A percentile compares a stretch with the other conserved stretches of the same genome.
phyloP scores from a whole-genome alignment of 2,888 invertebrate species.

The Lobophora halterata region DNA sequence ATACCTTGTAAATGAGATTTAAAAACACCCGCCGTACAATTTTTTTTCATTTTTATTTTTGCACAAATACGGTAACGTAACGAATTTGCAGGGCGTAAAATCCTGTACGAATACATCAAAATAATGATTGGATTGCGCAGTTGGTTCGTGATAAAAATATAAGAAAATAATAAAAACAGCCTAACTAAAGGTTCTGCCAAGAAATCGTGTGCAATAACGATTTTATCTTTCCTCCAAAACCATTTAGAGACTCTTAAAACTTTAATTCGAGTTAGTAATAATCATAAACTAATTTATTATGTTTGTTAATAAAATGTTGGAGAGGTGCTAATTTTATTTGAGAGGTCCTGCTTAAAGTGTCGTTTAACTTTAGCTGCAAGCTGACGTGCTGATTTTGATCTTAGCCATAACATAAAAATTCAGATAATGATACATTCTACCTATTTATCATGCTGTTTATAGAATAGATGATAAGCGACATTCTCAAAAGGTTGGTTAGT shows the following conservation, averaged over 20 bases:
- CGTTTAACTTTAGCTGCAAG: constrained; percentile 9
- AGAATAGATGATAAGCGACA: no score
- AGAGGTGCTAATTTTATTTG: constrained; percentile 9
- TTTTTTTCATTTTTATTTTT: no score
- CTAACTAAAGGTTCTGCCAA: background rate
- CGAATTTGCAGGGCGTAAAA: no score
- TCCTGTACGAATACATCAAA: no score
- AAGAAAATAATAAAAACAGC: background rate
- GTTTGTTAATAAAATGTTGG: constrained; percentile 14
- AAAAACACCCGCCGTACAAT: no score
- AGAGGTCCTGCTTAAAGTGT: constrained; percentile 3
- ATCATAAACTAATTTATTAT: constrained; percentile 11
- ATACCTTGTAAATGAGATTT: no score
- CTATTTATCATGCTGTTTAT: no score
- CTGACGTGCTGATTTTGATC: constrained; percentile 1
- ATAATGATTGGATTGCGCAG: constrained; percentile 1
- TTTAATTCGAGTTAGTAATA: constrained; percentile 13
- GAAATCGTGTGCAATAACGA: constrained; percentile 10
- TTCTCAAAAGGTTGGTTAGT: no score
- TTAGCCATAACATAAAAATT: constrained; percentile 6
- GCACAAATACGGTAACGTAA: no score
- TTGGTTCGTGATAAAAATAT: background rate
- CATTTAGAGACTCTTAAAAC: constrained; percentile 17
- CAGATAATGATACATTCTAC: no score
- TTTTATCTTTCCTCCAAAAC: constrained; percentile 7